Base-by-base conservation (phyloP, 2,888 invertebrate genomes). In the Pterostichus madidus region DNA sequence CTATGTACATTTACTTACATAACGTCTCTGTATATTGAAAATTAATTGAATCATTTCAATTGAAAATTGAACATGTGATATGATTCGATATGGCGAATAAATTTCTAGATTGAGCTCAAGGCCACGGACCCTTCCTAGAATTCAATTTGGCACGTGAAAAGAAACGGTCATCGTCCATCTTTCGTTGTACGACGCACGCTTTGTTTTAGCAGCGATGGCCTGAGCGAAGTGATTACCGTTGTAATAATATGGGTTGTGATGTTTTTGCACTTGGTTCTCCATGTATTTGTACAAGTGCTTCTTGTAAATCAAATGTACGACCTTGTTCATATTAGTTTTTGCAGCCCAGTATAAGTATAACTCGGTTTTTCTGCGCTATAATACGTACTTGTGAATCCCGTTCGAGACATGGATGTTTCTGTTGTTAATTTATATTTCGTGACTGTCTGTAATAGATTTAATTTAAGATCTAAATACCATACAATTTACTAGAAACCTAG, bases 391-490 rank as follows among this genome's bases (percentile, higher is more conserved):
- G 75, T 52, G 75, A 75, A 64, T 79, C 61, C 44, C 64, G 79
- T 79, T 79, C 46, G 13, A 79, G 64, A 61, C 79, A 61, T 64
- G 64, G 61, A 79, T 61, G 64, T 61, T 44, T 44, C 75, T 75
- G 49, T 75, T 49, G 52, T 79, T 79, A 79, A 79, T 79, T 81
- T 81, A 75, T 59, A 81, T 71, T 31, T 81, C 81, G 81, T 81
- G 81, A 81, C 81, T 49, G 46, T 59, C 35, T 56, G 81, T 81
- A 81, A 81, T 81, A 71, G 73, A 75, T 81, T 81, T 81, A 81
- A 81, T 81, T 81, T 73, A 56, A 81, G 81, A 81, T 81, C 81
- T 73, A 75, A 81, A 81, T 81, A 59, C 75, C 75, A 75, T 81
- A 79, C 64, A 79, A 79, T 79, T 79, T 64, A 68, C 79, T 59